Evolutionary conservation across 2,888 invertebrate genomes (phyloP).

Genomic region (Hirtodrosophila trivittata): DNA sequence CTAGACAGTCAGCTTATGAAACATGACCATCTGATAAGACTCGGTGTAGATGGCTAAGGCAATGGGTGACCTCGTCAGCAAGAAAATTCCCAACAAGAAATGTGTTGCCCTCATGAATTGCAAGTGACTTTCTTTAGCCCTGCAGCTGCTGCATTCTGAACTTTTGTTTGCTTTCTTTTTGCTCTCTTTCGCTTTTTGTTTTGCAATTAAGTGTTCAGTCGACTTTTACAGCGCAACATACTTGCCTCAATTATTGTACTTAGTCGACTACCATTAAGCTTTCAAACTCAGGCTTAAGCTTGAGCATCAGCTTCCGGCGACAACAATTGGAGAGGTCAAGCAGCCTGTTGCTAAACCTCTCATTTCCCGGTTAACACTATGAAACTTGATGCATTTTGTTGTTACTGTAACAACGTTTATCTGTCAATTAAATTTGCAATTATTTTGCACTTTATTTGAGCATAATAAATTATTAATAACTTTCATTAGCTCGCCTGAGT

Average conservation of each 20-base stretch:
- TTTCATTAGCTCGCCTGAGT: too few relatives aligned
- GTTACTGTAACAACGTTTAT: neutral
- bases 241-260: constrained; percentile 42
- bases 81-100: constrained; percentile 38
- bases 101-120: constrained; percentile 34
- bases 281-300: constrained; percentile 12
- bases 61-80: constrained; percentile 16
- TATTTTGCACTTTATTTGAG: too few relatives aligned
- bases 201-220: constrained; percentile 42
- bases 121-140: constrained; percentile 54
- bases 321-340: constrained; percentile 4
- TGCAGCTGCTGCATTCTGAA: constrained; percentile 29
- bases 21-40: constrained; percentile 30
- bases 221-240: constrained; percentile 35
- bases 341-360: neutral
- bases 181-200: constrained; percentile 24
- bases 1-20: constrained; percentile 15
- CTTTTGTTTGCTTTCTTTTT: constrained; percentile 16
- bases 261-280: constrained; percentile 26
- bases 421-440: neutral
- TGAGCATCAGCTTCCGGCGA: constrained; percentile 15
- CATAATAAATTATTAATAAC: too few relatives aligned
- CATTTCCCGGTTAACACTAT: constrained; percentile 19
- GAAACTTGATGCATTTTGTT: constrained; percentile 3
- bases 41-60: neutral